Conservation (phyloP, 2,113 vertebrate species). For the Gavialis gangeticus region DNA sequence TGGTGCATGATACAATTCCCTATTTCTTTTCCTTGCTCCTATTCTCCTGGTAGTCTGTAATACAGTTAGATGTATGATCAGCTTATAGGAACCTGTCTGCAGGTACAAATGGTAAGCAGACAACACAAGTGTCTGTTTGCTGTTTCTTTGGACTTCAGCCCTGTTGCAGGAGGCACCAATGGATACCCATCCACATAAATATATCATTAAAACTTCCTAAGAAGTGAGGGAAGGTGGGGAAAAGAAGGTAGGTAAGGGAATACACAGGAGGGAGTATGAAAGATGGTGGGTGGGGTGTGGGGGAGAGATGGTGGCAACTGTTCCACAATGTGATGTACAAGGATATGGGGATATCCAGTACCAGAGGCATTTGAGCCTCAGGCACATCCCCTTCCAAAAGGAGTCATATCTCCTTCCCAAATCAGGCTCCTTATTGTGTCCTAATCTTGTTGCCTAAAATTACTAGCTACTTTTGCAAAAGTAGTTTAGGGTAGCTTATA, state of each 20-base stretch:
- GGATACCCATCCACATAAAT: not conserved
- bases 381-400: not conserved
- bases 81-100: not conserved
- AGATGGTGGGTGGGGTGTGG: not conserved
- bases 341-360: not conserved
- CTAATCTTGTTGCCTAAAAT: not conserved
- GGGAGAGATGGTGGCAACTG: not conserved
- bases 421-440: not conserved
- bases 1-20: not conserved
- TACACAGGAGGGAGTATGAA: not conserved
- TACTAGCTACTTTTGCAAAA: no score
- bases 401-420: not conserved
- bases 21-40: not conserved
- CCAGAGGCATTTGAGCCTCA: rapidly evolving
- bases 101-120: not conserved
- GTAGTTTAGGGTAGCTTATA: no score
- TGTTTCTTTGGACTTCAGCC: not conserved
- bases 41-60: not conserved
- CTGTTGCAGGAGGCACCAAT: not conserved
- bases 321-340: not conserved
- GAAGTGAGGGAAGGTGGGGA: not conserved
- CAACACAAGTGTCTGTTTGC: not conserved
- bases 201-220: no score
- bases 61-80: not conserved
- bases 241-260: no score